Evolutionary conservation across 2,888 invertebrate species (phyloP), one percentile per base, ranked within the genome.

Genomic region (Lithophane socia): DNA sequence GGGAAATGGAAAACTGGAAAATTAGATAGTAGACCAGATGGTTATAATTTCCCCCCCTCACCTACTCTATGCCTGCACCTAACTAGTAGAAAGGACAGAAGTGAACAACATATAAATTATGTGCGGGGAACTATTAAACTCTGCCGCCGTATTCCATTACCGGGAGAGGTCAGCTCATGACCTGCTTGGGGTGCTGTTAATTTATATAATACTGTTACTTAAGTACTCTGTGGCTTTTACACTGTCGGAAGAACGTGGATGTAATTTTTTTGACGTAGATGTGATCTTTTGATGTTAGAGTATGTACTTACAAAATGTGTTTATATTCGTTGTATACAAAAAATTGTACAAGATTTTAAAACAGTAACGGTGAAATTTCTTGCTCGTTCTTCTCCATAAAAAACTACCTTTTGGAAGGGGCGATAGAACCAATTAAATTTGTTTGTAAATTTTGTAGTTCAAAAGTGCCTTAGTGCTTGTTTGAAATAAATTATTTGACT

Each of bases 81-180:
- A 82, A 76, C 82, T 82, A 65, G 52, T 69, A 82, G 71, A 77
- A 77, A 77, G 79, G 73, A 78, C 78, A 83, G 67, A 83, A 71
- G 70, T 71, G 83, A 77, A 73, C 83, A 73, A 83, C 86, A 86
- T 73, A 73, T 86, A 86, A 82, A 83, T 83, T 77, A 83, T 85
- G 80, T 76, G 77, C 76, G 79, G 65, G 58, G 71, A 87, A 85
- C 86, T 84, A 88, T 89, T 83, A 87, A 86, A 89, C 83, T 88
- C 68, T 70, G 73, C 79, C 79, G 70, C 77, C 83, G 75, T 81
- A 83, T 84, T 85, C 83, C 77, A 86, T 85, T 86, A 88, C 79
- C 73, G 29, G 47, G 54, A 75, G 83, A 86, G 79, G 79, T 79
- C 78, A 81, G 75, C 65, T 74, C 75, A 64, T 64, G 75, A 68